Evolutionary conservation across 2,888 invertebrate genomes (phyloP).

Genomic region (Synergus japonicus): DNA sequence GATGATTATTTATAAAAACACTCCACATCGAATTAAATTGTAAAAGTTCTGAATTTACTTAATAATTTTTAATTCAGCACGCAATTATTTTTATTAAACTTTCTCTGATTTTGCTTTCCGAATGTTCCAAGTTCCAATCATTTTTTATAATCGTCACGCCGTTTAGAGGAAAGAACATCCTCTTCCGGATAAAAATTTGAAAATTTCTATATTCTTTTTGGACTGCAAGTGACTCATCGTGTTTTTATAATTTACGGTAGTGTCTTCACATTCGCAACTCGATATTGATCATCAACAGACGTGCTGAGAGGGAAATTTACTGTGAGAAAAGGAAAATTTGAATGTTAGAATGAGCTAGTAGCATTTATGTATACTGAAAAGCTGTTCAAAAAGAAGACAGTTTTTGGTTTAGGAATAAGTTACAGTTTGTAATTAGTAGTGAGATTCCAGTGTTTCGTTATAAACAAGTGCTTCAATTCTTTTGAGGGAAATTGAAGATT

Average conservation of each 20-base stretch:
- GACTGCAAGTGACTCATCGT: neutral
- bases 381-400: neutral
- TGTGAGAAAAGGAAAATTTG: conserved; percentile 5
- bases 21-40: too few relatives aligned
- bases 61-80: neutral
- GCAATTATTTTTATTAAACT: neutral
- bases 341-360: neutral
- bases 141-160: neutral
- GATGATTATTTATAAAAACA: too few relatives aligned
- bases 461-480: conserved; percentile 44
- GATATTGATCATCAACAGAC: conserved; percentile 19
- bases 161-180: neutral
- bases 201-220: neutral
- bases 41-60: neutral
- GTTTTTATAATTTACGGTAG: neutral
- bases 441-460: conserved; percentile 49
- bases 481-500: conserved; percentile 46
- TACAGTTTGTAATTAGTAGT: conserved; percentile 41
- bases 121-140: neutral
- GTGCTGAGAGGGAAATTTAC: conserved; percentile 11
- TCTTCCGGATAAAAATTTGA: neutral
- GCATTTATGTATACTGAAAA: neutral
- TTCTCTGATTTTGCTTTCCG: neutral
- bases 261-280: neutral
- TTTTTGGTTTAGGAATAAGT: neutral